Evolutionary conservation across 2,797 vertebrate genomes (phyloP), one percentile per base, ranked within the genome.

Genomic region (Poliocrania exsul): DNA sequence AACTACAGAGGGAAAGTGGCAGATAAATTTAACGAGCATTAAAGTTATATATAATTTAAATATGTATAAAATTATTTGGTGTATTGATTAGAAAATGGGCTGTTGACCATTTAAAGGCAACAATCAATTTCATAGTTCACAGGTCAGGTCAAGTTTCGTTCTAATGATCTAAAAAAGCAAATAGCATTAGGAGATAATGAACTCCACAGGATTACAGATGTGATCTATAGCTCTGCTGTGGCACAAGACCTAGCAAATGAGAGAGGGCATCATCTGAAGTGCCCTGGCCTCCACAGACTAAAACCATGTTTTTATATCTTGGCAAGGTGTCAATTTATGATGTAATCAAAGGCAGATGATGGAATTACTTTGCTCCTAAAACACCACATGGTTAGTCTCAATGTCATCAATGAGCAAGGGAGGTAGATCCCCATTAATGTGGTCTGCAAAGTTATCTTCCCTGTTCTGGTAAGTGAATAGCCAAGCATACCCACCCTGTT

Each of bases 41-140:
- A 98, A 98, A 97, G 97, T 98, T 98, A 98, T 98, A 97, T 98
- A 98, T 98, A 98, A 98, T 98, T 98, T 98, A 98, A 98, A 98
- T 98, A 98, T 98, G 97, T 98, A 98, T 97, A 98, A 98, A 98
- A 98, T 98, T 98, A 98, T 98, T 98, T 56, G 40, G 21, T n/a
- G 9, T 97, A 98, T 98, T 95, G 98, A 98, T 98, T 98, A 98
- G 98, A 98, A 98, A 98, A 98, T 98, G 98, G 98, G 97, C 86
- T 97, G 98, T 96, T 98, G 97, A 98, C 98, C 97, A 91, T 98
- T 98, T 98, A 97, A 97, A 98, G 97, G 97, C 98, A 98, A 97
- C 98, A 97, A 98, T 98, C 98, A 98, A 98, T 98, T 97, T 97
- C 92, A 94, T 91, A 98, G 98, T 98, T 98, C 98, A 98, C 94